A percentile compares a stretch with the other conserved stretches of the same genome.
These are phyloP conservation scores for Diarsia dahlii DNA, from an alignment of 2,888 invertebrate genomes.

Conservation along the genomic window DNA sequence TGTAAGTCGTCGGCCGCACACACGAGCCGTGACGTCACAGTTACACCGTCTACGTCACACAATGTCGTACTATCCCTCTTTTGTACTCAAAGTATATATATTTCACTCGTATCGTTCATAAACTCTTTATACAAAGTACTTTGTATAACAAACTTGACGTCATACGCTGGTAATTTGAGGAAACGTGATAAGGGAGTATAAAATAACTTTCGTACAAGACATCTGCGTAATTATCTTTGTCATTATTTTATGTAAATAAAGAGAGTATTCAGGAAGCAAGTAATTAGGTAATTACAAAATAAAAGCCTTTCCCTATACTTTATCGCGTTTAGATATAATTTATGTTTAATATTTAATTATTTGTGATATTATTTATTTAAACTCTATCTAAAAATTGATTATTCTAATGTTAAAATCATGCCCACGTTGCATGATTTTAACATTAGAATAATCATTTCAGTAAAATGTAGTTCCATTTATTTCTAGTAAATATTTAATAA, in stretches of 20 bases:
- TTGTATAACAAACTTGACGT: conserved; percentile 55
- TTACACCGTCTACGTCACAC: conserved; percentile 65
- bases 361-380: conserved; percentile 13
- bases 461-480: neutral
- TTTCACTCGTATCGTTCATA: conserved; percentile 55
- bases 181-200: conserved; percentile 33
- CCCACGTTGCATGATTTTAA: conserved; percentile 14
- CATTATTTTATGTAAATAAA: conserved; percentile 38
- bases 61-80: conserved; percentile 68
- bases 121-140: conserved; percentile 61
- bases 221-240: conserved; percentile 39
- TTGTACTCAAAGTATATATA: conserved; percentile 61
- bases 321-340: conserved; percentile 6
- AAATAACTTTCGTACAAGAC: conserved; percentile 33
- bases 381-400: too few relatives aligned
- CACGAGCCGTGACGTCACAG: conserved; percentile 71
- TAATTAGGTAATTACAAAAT: conserved; percentile 27
- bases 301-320: conserved; percentile 29
- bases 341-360: conserved; percentile 30
- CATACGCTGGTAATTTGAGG: conserved; percentile 12
- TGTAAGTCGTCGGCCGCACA: conserved; percentile 61
- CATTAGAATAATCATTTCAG: neutral
- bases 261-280: neutral
- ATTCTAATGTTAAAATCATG: too few relatives aligned
- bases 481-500: neutral